Evolutionary conservation across 2,888 invertebrate genomes (phyloP), one percentile per base, ranked within the genome.

Genomic region (Julus scanicus): DNA sequence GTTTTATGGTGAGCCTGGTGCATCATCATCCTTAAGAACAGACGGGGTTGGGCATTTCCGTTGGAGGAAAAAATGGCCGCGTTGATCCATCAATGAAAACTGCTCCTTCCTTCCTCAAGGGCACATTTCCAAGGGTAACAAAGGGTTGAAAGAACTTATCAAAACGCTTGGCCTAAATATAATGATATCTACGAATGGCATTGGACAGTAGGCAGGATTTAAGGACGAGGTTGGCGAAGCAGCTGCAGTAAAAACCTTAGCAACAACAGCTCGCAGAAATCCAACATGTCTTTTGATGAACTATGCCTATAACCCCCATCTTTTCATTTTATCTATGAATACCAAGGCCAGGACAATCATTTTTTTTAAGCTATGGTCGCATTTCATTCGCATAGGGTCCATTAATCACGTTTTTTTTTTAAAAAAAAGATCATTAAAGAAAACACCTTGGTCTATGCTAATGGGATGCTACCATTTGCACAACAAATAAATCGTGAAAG

Each of bases 41-140:
- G 63, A 63, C 63, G 20, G 63, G 53, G 63, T 63, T 63, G 63
- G 63, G 63, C 63, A 63, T 63, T 63, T 63, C 63, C 63, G 63
- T 63, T 63, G 20, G 63, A 48, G 48, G 48, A 48, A 9, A n/a
- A 63, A 63, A 63, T 5, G 15, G 5, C 9, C n/a, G 20, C 20
- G 63, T 20, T 4, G n/a, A n/a, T 63, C 63, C 20, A 63, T 63
- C 63, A 63, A 63, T 63, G 63, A 63, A 63, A 63, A 20, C 20
- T 20, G 63, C 63, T 63, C 63, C 63, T 63, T 63, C 63, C 63
- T 63, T 20, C 63, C 20, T 63, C 63, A 63, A 63, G 63, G 63
- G 63, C 63, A 63, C 63, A 20, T 20, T 63, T 63, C 63, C 63
- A 63, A 63, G 63, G 63, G 63, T 9, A 63, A 63, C 63, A 17